Conservation (phyloP, 53 echinoderm and acorn worm species). For the Astropecten irregularis region DNA sequence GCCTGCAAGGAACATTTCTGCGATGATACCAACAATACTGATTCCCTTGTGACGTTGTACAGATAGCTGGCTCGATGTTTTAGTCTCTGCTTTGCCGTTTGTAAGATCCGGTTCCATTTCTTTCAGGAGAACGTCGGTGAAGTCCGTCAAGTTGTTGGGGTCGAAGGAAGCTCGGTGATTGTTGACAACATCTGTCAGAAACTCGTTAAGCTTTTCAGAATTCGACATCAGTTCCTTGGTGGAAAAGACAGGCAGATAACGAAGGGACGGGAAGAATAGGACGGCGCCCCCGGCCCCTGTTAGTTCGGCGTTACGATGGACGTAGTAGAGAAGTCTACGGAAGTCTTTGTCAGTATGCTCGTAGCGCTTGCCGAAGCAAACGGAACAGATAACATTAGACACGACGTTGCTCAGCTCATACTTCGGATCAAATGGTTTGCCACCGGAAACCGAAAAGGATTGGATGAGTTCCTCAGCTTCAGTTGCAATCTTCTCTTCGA, state of each 20-base stretch:
- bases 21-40: slow-evolving; percentile 4
- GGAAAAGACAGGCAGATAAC: slow-evolving; percentile 46
- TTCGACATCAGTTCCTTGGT: no score
- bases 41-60: not conserved
- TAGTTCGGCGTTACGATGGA: not conserved
- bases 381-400: slow-evolving; percentile 71
- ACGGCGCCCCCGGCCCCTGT: slow-evolving; percentile 28
- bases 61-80: not conserved
- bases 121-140: slow-evolving; percentile 49
- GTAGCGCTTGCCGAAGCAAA: slow-evolving; percentile 63
- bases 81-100: no score
- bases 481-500: slow-evolving; percentile 52
- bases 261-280: slow-evolving; percentile 42
- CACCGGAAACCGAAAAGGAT: slow-evolving; percentile 15
- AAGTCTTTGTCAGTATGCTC: slow-evolving; percentile 55
- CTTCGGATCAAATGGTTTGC: slow-evolving; percentile 59
- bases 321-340: slow-evolving; percentile 20
- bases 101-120: slow-evolving; percentile 9
- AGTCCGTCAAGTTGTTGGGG: slow-evolving; percentile 31
- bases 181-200: slow-evolving; percentile 25
- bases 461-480: slow-evolving; percentile 42
- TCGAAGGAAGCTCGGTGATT: slow-evolving; percentile 18
- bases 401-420: slow-evolving; percentile 26
- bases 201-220: slow-evolving; percentile 6
- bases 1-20: slow-evolving; percentile 34